These are phyloP conservation scores for Chrysolina oricalcia DNA, from an alignment of 2,888 invertebrate species.

Conservation along the genomic window DNA sequence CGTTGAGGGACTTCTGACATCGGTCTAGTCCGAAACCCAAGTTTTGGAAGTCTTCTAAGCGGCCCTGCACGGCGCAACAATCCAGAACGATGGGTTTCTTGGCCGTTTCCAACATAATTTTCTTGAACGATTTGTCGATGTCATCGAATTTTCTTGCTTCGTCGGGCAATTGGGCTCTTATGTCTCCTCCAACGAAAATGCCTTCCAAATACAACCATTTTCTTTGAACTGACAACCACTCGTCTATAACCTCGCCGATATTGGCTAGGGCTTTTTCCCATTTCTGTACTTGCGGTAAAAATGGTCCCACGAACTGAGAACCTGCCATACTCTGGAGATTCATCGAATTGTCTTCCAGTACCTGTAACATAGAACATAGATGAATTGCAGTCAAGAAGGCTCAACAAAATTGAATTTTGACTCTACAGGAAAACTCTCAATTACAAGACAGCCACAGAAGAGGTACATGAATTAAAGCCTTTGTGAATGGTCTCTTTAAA, in stretches of 20 bases:
- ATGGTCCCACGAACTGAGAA: constrained; percentile 93
- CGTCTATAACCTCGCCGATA: constrained; percentile 84
- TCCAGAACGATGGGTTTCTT: constrained; percentile 86
- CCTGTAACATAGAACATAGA: constrained; percentile 56
- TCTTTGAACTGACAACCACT: constrained; percentile 89
- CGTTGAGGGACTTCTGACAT: constrained; percentile 93
- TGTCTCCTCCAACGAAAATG: constrained; percentile 93
- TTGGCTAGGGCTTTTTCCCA: constrained; percentile 89
- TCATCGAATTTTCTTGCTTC: constrained; percentile 93
- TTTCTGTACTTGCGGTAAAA: constrained; percentile 85
- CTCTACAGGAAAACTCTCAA: neutral
- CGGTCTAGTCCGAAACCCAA: constrained; percentile 85
- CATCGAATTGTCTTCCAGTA: constrained; percentile 92
- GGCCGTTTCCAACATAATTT: constrained; percentile 89
- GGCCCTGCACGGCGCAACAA: constrained; percentile 83
- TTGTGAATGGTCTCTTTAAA: too few relatives aligned
- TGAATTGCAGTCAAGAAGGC: neutral
- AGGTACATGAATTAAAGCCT: too few relatives aligned
- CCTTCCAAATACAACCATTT: constrained; percentile 96
- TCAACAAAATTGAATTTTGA: too few relatives aligned
- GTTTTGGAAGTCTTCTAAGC: constrained; percentile 82
- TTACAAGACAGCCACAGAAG: neutral
- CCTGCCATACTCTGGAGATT: constrained; percentile 93
- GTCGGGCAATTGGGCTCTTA: constrained; percentile 88
- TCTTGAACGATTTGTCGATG: constrained; percentile 86